phyloP scores from a whole-genome alignment of 1,140 invertebrate genomes.

The Drosophila athabasca region DNA sequence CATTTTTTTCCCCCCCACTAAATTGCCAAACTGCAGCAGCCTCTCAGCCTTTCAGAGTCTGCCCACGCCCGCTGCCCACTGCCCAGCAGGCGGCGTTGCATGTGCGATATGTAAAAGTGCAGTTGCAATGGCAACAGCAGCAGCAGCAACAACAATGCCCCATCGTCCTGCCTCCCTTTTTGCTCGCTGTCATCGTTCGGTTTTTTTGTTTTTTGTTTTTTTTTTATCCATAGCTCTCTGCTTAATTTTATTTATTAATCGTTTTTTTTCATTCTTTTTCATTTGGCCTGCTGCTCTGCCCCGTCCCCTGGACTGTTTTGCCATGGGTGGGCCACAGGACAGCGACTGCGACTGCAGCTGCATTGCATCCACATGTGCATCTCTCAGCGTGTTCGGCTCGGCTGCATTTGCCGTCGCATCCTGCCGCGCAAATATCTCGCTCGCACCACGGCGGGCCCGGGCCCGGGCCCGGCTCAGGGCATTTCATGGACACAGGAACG shows the following conservation, averaged over 20 bases:
- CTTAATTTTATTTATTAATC: constrained; percentile 82
- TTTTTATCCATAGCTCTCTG: constrained; percentile 48
- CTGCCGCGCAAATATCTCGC: constrained; percentile 32
- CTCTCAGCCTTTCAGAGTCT: background rate
- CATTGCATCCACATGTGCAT: constrained; percentile 34
- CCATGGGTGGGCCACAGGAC: constrained; percentile 7
- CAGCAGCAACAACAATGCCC: constrained; percentile 33
- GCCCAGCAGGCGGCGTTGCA: constrained; percentile 2
- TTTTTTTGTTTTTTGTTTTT: constrained; percentile 32
- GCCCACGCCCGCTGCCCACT: background rate
- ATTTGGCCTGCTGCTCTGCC: constrained; percentile 5
- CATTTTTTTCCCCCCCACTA: constrained; percentile 50
- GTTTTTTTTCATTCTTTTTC: constrained; percentile 56
- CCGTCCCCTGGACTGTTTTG: constrained; percentile 11
- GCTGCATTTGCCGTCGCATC: constrained; percentile 56
- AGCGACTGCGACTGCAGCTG: constrained; percentile 21
- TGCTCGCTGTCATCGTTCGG: constrained; percentile 46
- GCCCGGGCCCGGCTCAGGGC: background rate
- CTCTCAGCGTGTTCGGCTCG: background rate
- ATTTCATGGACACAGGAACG: background rate
- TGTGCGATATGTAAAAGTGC: constrained; percentile 61
- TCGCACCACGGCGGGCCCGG: constrained; percentile 26
- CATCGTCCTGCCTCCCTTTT: constrained; percentile 42
- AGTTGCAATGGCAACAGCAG: constrained; percentile 30
- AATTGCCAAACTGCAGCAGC: constrained; percentile 72